Percentiles rank a stretch among this genome's conserved stretches.
These are phyloP conservation scores for Serripes groenlandicus DNA, from an alignment of 2,888 invertebrate genomes.

Conservation along the genomic window DNA sequence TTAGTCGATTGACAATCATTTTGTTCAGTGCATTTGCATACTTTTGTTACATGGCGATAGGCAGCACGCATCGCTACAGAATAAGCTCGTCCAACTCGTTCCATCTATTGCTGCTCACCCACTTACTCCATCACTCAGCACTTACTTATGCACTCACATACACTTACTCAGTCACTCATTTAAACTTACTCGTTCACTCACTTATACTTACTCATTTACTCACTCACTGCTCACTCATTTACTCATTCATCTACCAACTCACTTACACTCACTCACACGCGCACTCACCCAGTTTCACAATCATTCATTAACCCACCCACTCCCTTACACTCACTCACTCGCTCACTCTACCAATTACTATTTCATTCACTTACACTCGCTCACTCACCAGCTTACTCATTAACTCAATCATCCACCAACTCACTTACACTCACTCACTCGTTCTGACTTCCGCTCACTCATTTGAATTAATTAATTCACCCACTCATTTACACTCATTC, in stretches of 20 bases:
- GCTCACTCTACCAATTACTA: not conserved
- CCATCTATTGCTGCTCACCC: no score
- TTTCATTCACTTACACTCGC: not conserved
- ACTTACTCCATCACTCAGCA: no score
- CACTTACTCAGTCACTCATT: conserved; percentile 16
- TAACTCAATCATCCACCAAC: not conserved
- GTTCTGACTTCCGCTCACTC: not conserved
- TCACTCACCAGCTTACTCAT: not conserved
- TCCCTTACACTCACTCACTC: not conserved
- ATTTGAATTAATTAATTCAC: not conserved
- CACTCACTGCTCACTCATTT: conserved; percentile 22
- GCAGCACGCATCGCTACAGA: no score
- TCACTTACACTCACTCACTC: not conserved
- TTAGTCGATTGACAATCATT: no score
- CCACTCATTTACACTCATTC: not conserved
- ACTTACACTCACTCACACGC: not conserved
- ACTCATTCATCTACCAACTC: not conserved
- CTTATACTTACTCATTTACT: conserved; percentile 18
- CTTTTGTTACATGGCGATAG: no score
- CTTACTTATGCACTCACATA: not conserved
- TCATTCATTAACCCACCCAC: conserved; percentile 9
- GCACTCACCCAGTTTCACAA: not conserved
- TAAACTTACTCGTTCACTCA: conserved; percentile 10
- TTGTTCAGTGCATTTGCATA: no score
- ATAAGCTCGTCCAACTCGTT: no score